Evolutionary conservation across 2,888 invertebrate species (phyloP).

Genomic region (Drosophila anceps): DNA sequence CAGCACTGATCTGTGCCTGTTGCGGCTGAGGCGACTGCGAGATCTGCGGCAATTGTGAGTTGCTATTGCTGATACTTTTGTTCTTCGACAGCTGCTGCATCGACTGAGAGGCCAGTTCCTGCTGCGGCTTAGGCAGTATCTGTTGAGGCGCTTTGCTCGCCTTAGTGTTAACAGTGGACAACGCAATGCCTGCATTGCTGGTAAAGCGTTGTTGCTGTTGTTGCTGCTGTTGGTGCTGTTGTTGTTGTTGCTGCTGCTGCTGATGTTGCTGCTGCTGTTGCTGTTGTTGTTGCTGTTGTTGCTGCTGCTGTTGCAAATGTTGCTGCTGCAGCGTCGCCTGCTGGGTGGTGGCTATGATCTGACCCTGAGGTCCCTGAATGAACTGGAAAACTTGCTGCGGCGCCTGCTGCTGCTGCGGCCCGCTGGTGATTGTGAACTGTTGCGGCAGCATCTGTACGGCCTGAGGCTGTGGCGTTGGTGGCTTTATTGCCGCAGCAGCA

Average conservation of each 20-base stretch:
- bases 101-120: constrained; percentile 63
- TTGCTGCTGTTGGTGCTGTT: constrained; percentile 23
- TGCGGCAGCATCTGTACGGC: constrained; percentile 84
- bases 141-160: constrained; percentile 86
- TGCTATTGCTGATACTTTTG: constrained; percentile 46
- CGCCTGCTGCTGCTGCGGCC: constrained; percentile 71
- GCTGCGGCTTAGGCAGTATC: constrained; percentile 88
- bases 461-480: constrained; percentile 85
- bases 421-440: constrained; percentile 78
- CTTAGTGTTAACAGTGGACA: constrained; percentile 69
- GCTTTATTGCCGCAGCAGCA: constrained; percentile 83
- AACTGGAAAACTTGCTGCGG: constrained; percentile 82
- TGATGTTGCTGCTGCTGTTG: neutral
- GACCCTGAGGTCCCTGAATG: constrained; percentile 83
- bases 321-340: constrained; percentile 60
- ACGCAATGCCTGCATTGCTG: constrained; percentile 71
- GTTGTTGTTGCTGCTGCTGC: neutral
- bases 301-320: constrained; percentile 54
- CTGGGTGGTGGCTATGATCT: constrained; percentile 78
- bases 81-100: constrained; percentile 58
- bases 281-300: constrained; percentile 55
- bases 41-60: constrained; percentile 80
- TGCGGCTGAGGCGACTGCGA: constrained; percentile 83
- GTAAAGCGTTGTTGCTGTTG: constrained; percentile 63
- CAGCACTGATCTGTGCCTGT: constrained; percentile 67